These are phyloP conservation scores for Pammene aurita DNA, from an alignment of 2,888 invertebrate species.

Conservation along the genomic window DNA sequence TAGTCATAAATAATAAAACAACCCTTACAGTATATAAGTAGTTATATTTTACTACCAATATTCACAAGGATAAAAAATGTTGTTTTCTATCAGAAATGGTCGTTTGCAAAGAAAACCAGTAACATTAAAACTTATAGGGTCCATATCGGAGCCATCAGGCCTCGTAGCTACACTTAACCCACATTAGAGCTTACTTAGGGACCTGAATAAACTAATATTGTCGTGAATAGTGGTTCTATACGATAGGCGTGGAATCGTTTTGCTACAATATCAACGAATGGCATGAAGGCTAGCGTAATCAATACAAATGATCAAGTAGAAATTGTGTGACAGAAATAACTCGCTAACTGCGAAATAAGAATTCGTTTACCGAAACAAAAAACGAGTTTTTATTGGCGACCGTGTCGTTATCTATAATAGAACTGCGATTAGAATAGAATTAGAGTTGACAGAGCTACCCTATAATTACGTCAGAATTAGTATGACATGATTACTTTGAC, in stretches of 20 bases:
- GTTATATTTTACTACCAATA: background rate
- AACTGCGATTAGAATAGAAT: too few species aligned
- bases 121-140: constrained; percentile 27
- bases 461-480: too few species aligned
- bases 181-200: constrained; percentile 11
- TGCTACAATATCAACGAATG: background rate
- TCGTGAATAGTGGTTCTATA: background rate
- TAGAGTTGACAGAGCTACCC: too few species aligned
- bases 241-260: background rate
- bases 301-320: too few species aligned
- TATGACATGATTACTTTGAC: too few species aligned
- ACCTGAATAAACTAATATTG: constrained; percentile 18
- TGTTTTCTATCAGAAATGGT: constrained; percentile 12
- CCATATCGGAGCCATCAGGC: constrained; percentile 23
- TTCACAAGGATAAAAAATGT: background rate
- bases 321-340: too few species aligned
- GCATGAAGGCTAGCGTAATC: background rate
- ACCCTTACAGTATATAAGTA: background rate
- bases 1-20: background rate
- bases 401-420: too few species aligned
- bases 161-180: constrained; percentile 9
- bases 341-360: too few species aligned
- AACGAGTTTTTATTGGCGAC: too few species aligned
- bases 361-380: too few species aligned
- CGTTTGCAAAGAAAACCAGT: constrained; percentile 14